These are phyloP conservation scores for Conops quadrifasciatus DNA, from an alignment of 2,888 invertebrate species.

Conservation along the genomic window DNA sequence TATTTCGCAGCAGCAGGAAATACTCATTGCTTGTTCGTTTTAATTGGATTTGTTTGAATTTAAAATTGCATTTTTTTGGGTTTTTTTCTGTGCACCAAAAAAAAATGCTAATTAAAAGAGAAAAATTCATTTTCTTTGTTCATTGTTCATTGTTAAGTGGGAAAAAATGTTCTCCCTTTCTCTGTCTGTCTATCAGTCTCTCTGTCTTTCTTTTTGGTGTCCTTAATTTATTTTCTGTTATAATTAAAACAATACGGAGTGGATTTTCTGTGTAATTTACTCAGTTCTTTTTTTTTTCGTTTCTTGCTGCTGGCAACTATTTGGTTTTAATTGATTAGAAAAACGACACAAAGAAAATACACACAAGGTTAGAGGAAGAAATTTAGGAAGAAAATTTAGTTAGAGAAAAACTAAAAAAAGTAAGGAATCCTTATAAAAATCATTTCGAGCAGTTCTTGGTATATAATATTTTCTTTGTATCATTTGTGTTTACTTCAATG, in stretches of 20 bases:
- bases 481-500: too few species aligned
- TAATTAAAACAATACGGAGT: not conserved
- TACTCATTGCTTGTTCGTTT: not conserved
- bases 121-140: not conserved
- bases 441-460: too few species aligned
- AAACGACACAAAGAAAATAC: not conserved
- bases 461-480: too few species aligned
- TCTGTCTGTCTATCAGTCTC: not conserved
- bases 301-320: not conserved
- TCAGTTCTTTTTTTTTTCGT: not conserved
- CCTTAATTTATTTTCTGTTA: not conserved
- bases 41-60: slow-evolving; percentile 16
- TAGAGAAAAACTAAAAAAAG: too few species aligned
- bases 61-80: slow-evolving; percentile 12
- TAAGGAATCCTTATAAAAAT: too few species aligned
- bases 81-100: too few species aligned
- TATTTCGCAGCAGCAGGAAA: not conserved
- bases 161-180: not conserved
- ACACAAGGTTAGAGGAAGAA: too few species aligned
- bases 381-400: too few species aligned
- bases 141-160: not conserved
- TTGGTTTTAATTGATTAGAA: not conserved
- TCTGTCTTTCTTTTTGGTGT: not conserved
- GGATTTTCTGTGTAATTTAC: not conserved
- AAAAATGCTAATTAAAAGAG: slow-evolving; percentile 31